Conservation (phyloP, 2,888 invertebrate species). For the Eupithecia dodoneata region DNA sequence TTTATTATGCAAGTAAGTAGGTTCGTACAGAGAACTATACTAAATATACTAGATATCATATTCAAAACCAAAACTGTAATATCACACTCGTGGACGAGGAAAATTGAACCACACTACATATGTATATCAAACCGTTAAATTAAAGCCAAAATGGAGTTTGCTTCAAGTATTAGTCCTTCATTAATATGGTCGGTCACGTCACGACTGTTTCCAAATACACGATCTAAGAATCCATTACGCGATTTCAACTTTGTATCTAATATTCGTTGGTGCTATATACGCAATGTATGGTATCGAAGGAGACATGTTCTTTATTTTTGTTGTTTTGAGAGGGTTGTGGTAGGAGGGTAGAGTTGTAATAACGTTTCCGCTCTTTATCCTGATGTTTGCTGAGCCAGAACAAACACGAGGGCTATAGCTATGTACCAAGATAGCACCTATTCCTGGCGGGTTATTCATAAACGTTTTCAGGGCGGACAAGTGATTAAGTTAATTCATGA, state of each 20-base stretch:
- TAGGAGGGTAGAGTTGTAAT: slow-evolving; percentile 66
- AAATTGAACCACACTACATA: too few relatives aligned
- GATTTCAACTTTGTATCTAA: neutral
- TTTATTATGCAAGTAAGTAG: neutral
- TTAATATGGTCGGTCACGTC: neutral
- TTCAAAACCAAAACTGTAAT: slow-evolving; percentile 1
- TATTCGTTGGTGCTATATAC: neutral
- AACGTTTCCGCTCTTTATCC: slow-evolving; percentile 78
- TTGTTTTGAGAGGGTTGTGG: slow-evolving; percentile 34
- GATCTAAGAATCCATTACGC: slow-evolving; percentile 38
- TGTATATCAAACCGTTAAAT: neutral
- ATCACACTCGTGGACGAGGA: neutral
- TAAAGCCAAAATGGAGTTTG: slow-evolving; percentile 60
- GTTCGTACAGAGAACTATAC: too few relatives aligned
- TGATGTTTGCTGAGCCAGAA: slow-evolving; percentile 73
- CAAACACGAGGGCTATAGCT: slow-evolving; percentile 69
- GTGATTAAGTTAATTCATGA: neutral
- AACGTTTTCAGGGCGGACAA: neutral
- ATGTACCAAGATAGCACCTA: slow-evolving; percentile 13
- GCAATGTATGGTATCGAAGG: slow-evolving; percentile 42
- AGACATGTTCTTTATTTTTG: slow-evolving; percentile 7
- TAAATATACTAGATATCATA: too few relatives aligned
- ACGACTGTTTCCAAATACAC: neutral
- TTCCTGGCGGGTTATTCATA: neutral
- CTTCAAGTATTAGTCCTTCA: slow-evolving; percentile 53